Evolutionary conservation across 2,888 invertebrate species (phyloP).

Genomic region (Orchesellides sinensis): DNA sequence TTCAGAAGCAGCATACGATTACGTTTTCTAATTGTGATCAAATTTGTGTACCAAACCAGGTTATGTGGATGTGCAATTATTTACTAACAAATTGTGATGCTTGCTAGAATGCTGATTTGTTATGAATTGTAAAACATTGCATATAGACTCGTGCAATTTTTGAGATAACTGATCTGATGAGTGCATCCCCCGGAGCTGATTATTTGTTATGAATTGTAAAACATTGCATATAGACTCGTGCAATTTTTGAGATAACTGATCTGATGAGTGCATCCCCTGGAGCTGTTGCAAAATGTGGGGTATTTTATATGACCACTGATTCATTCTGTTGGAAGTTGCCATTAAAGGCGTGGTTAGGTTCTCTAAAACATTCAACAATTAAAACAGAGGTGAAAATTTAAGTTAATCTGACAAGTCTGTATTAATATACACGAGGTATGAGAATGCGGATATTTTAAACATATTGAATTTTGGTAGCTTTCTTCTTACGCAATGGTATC

Average conservation of each 20-base stretch:
- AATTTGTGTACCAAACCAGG: not conserved
- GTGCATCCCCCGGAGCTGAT: conserved; percentile 14
- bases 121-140: not conserved
- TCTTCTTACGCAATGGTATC: not conserved
- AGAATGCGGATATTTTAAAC: not conserved
- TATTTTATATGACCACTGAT: not conserved
- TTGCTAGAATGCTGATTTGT: not conserved
- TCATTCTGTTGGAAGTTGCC: not conserved
- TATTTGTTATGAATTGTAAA: not conserved
- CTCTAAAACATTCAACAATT: not conserved
- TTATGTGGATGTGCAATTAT: not conserved
- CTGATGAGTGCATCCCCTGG: conserved; percentile 17
- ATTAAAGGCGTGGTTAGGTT: conserved; percentile 9
- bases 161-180: not conserved
- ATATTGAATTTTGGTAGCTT: not conserved
- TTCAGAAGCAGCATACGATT: not conserved
- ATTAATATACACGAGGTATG: not conserved
- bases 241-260: conserved; percentile 16
- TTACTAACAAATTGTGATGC: not conserved
- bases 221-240: not conserved
- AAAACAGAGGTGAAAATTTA: not conserved
- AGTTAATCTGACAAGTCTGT: not conserved
- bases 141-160: conserved; percentile 10
- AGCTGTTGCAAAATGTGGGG: not conserved
- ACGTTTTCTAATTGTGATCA: conserved; percentile 10